These are phyloP conservation scores for honey bee (Apis mellifera) DNA, from an alignment of 1,140 invertebrate genomes.

Conservation along the genomic window Amel_HAv3.1 CM009934.2:632001-632500, in stretches of 20 bases:
- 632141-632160: constrained; percentile 56
- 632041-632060: not conserved
- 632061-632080: constrained; percentile 26
- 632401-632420: constrained; percentile 24
- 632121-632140: constrained; percentile 39
- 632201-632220: constrained; percentile 37
- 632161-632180: constrained; percentile 5
- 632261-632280: no score
- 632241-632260: not conserved
- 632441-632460: constrained; percentile 55
- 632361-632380: constrained; percentile 16
- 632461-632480: constrained; percentile 58
- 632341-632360: not conserved
- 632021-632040: constrained; percentile 32
- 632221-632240: not conserved
- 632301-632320: not conserved
- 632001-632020: not conserved
- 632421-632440: constrained; percentile 39
- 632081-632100: constrained; percentile 6
- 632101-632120: constrained; percentile 16
- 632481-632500: constrained; percentile 49
- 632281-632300: not conserved
- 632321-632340: not conserved
- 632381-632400: constrained; percentile 37
- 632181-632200: constrained; percentile 36